Evolutionary conservation across 1,140 invertebrate species (phyloP).

Genomic region (Drosophila lacertosa): DNA sequence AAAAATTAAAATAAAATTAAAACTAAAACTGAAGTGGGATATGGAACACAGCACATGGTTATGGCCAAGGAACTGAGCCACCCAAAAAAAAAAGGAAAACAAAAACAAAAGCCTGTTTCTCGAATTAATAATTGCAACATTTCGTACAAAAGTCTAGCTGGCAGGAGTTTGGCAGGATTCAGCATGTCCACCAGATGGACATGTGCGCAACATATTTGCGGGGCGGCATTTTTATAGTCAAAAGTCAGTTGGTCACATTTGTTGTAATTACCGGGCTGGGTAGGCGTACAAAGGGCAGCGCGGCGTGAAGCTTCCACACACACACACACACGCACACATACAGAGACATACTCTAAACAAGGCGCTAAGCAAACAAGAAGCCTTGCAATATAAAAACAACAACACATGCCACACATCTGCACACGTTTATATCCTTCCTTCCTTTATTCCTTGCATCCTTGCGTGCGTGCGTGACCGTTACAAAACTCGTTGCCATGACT

Average conservation of each 20-base stretch:
- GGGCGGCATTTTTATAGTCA: not conserved
- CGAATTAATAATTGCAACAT: slow-evolving; percentile 76
- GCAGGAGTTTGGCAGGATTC: no score
- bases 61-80: slow-evolving; percentile 13
- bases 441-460: no score
- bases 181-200: slow-evolving; percentile 24
- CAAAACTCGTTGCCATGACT: slow-evolving; percentile 49
- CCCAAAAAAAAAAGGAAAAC: slow-evolving; percentile 16
- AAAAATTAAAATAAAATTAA: no score
- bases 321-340: no score
- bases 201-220: slow-evolving; percentile 61
- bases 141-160: slow-evolving; percentile 42
- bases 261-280: slow-evolving; percentile 43
- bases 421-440: no score
- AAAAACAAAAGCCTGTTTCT: slow-evolving; percentile 52
- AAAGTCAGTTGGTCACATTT: slow-evolving; percentile 69
- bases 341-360: no score
- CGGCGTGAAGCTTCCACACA: slow-evolving; percentile 59
- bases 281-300: slow-evolving; percentile 46
- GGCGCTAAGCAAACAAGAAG: slow-evolving; percentile 17
- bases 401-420: slow-evolving; percentile 64
- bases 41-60: slow-evolving; percentile 26
- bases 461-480: slow-evolving; percentile 79
- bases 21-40: slow-evolving; percentile 25
- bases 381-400: slow-evolving; percentile 27